Evolutionary conservation across 2,113 vertebrate species (phyloP).

Genomic region (Nothoprocta pentlandii): DNA sequence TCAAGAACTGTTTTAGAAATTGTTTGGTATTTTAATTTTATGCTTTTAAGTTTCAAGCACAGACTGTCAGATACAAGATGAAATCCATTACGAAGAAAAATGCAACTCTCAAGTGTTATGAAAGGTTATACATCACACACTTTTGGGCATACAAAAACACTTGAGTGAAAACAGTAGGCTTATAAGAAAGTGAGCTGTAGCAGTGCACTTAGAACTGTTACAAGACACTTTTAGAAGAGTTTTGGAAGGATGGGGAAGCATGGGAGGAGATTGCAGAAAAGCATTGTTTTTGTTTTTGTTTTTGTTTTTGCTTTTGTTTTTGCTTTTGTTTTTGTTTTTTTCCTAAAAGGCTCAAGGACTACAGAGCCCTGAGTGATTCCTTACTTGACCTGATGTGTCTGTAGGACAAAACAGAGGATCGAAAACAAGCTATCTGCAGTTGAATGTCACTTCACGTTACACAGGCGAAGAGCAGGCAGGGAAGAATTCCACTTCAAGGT

Average conservation of each 20-base stretch:
- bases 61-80: conserved; percentile 21
- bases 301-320: too few species aligned
- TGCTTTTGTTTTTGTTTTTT: not conserved
- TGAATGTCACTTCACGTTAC: not conserved
- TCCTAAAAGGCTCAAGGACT: not conserved
- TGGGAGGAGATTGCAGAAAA: not conserved
- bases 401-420: not conserved
- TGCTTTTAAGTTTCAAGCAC: conserved; percentile 20
- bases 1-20: not conserved
- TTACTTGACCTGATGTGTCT: not conserved
- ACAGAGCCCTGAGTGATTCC: accelerated
- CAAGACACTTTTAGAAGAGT: not conserved
- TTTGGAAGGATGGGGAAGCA: not conserved
- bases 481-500: not conserved
- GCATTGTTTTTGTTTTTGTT: too few species aligned
- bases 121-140: conserved; percentile 33
- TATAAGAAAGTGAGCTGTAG: not conserved
- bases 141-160: not conserved
- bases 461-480: not conserved
- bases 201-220: not conserved
- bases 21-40: conserved; percentile 64
- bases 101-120: not conserved
- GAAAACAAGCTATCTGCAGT: not conserved
- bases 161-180: not conserved
- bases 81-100: conserved; percentile 61